Base-by-base conservation (phyloP, 2,888 invertebrate genomes). In the Coleophora flavipennella region DNA sequence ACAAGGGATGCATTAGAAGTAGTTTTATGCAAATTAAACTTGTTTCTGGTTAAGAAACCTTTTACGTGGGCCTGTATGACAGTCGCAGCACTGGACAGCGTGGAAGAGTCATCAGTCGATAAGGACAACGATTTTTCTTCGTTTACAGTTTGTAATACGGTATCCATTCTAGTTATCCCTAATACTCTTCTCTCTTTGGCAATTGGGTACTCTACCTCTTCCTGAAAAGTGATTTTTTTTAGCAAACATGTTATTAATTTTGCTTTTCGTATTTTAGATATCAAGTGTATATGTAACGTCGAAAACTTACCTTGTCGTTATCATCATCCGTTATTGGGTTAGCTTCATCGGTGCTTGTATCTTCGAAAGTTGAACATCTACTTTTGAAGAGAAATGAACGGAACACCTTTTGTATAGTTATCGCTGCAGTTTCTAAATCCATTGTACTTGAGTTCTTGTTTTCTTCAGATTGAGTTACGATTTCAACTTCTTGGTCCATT, bases 21-120 rank as follows among this genome's bases (percentile, higher is more conserved):
- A 1, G 77, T 75, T 68, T 77, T 84, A 43, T 73, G 73, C 31
- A 68, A 66, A 50, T 76, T 68, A n/a, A 78, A 52, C 55, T 75
- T 77, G 59, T 86, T 88, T 42, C 90, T 76, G 29, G 88, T 88
- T 56, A 91, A 81, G 60, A 87, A 91, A 2, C 91, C 91, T 44
- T 91, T 81, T 34, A 91, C 88, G 35, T 90, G 89, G 4, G 90
- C 89, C 70, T 91, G 91, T 49, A 91, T 90, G 53, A 87, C 87
- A 2, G 88, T 89, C 28, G 90, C 90, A 12, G 87, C 89, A 58
- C 86, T 86, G 13, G 85, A 85, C 41, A 85, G 52, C 13, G 81
- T 78, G 11, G 85, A 84, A 9, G 85, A 85, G 47, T 85, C 85
- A 44, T 85, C 85, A 20, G 83, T 84, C 14, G 85, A 85, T 41